phyloP scores from a whole-genome alignment of 2,113 vertebrate genomes.

The Aplodontia rufa region DNA sequence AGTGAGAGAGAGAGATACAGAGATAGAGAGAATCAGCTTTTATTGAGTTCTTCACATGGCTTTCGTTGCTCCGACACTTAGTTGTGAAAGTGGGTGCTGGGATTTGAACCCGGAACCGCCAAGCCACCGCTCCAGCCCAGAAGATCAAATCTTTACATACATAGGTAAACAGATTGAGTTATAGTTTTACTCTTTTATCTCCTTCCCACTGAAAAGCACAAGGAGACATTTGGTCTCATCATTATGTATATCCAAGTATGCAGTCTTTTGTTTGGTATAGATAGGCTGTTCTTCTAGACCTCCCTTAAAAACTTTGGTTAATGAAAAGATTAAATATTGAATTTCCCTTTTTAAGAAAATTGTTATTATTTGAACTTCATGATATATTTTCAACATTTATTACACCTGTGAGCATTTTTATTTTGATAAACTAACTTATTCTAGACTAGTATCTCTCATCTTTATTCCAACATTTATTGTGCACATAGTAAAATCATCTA shows the following conservation, averaged over 20 bases:
- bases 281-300: background rate
- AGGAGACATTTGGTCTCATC: background rate
- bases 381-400: background rate
- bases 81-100: no score
- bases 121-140: no score
- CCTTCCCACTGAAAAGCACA: background rate
- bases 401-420: background rate
- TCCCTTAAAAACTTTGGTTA: background rate
- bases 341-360: background rate
- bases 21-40: no score
- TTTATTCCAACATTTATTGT: background rate
- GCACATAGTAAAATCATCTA: background rate
- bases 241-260: background rate
- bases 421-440: background rate
- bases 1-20: no score
- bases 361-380: background rate
- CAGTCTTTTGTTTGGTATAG: background rate
- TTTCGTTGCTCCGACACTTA: no score
- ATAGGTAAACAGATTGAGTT: background rate
- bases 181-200: background rate
- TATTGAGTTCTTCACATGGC: no score
- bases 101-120: no score
- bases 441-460: background rate
- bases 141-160: no score
- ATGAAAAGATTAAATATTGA: background rate